Evolutionary conservation across 2,888 invertebrate species (phyloP).

Genomic region (Temnothorax unifasciatus): DNA sequence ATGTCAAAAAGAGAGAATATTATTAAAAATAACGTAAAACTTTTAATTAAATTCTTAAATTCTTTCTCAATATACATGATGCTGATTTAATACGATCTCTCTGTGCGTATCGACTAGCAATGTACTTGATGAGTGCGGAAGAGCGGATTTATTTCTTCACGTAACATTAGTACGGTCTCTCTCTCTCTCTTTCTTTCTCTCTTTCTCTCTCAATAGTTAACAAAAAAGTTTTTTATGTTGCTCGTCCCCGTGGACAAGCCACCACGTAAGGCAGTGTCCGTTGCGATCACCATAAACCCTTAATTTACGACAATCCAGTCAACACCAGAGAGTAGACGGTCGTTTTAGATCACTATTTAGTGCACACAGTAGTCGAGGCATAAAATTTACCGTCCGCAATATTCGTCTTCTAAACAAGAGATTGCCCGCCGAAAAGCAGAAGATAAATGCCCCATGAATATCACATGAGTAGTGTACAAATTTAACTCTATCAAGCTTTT

Average conservation of each 20-base stretch:
- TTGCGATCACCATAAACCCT: background rate
- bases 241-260: background rate
- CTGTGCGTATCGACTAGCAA: background rate
- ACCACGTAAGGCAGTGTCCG: background rate
- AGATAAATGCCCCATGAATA: background rate
- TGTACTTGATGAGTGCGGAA: background rate
- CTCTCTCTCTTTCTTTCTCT: background rate
- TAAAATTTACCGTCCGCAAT: constrained; percentile 30
- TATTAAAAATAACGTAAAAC: background rate
- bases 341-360: constrained; percentile 15
- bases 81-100: background rate
- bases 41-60: background rate
- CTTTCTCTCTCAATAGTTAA: background rate
- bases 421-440: background rate
- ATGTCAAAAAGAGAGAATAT: background rate
- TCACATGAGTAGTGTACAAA: background rate
- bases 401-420: background rate
- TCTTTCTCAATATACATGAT: background rate
- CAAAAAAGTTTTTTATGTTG: constrained; percentile 26
- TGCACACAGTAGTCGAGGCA: background rate
- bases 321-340: constrained; percentile 24
- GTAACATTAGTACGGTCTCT: background rate
- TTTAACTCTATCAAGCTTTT: background rate
- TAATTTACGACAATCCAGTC: constrained; percentile 46
- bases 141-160: constrained; percentile 33